Percentiles rank a stretch among this genome's conserved stretches.
Evolutionary conservation across 2,113 vertebrate genomes (phyloP).

Genomic region (Callorhinus ursinus): DNA sequence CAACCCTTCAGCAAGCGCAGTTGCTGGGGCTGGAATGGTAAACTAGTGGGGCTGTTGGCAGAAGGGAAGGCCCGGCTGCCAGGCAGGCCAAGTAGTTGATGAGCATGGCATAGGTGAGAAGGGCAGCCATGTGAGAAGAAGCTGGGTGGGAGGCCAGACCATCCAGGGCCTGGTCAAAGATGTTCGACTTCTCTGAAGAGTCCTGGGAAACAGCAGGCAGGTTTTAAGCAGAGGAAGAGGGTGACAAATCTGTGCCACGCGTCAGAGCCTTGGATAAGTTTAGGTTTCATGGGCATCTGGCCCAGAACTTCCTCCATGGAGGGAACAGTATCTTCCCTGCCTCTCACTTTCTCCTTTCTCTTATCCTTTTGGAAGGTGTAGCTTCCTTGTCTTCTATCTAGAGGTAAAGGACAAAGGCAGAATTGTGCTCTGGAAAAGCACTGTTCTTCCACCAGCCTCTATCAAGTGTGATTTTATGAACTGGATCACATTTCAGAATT

Average conservation of each 20-base stretch:
- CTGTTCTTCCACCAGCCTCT: neutral
- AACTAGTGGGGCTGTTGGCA: neutral
- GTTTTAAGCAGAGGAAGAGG: neutral
- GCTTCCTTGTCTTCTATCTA: neutral
- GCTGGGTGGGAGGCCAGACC: neutral
- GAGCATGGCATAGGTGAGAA: neutral
- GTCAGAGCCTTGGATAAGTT: neutral
- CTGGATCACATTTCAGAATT: neutral
- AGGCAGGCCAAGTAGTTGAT: neutral
- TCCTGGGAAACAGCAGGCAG: neutral
- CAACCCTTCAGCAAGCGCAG: neutral
- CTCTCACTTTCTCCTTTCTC: neutral
- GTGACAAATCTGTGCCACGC: neutral
- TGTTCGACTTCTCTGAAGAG: neutral
- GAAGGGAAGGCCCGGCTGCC: neutral
- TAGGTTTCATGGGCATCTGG: neutral
- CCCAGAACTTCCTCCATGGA: neutral
- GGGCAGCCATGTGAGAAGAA: neutral
- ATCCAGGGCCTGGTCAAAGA: neutral
- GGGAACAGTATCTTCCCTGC: neutral
- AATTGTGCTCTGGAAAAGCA: neutral
- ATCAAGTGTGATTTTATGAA: neutral
- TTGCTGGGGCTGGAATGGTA: neutral
- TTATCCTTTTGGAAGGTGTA: neutral
- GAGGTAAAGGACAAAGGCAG: neutral